Base-by-base conservation (phyloP, 1,140 invertebrate genomes). In the Sesamia nonagrioides region DNA sequence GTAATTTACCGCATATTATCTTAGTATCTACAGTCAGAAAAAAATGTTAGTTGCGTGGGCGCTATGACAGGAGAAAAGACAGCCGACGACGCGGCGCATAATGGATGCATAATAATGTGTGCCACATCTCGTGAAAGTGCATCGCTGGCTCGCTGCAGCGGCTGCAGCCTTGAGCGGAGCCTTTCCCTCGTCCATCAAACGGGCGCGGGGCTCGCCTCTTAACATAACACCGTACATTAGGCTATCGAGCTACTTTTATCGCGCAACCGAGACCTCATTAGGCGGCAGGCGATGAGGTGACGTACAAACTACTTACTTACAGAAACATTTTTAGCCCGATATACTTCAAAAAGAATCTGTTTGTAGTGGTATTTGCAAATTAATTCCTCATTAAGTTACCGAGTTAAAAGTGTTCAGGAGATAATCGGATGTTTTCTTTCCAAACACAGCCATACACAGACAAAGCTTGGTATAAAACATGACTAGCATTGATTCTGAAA, bases 111-210 rank as follows among this genome's bases (percentile, higher is more conserved):
- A 84, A 88, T 87, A 87, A 82, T 86, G 80, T 88, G 85, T 88
- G 85, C 82, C 79, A 90, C 86, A 87, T 90, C 84, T 89, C 84
- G 90, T 88, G 93, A 94, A 94, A 94, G 92, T 92, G 90, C 91
- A 92, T 88, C 86, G 86, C 15, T 45, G 42, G 45, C 37, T 9
- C 37, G 37, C 72, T 82, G 77, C 77, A 94, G 82, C 93, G n/a
- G 81, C 77, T 77, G 77, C 77, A 94, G 83, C 93, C 93, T 94
- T 94, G 91, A 91, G 78, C 79, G 69, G 85, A 89, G 75, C 91
- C 93, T 94, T 94, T 95, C 93, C 92, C 92, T 92, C 91, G 90
- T 95, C 91, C 89, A 92, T 93, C 91, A 94, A 89, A 87, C 84
- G 72, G 27, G 27, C 27, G 74, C 77, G 76, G 54, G 79, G 42